Evolutionary conservation across 2,113 vertebrate species (phyloP), one percentile per base, ranked within the genome.

Genomic region (Pelusios castaneus): DNA sequence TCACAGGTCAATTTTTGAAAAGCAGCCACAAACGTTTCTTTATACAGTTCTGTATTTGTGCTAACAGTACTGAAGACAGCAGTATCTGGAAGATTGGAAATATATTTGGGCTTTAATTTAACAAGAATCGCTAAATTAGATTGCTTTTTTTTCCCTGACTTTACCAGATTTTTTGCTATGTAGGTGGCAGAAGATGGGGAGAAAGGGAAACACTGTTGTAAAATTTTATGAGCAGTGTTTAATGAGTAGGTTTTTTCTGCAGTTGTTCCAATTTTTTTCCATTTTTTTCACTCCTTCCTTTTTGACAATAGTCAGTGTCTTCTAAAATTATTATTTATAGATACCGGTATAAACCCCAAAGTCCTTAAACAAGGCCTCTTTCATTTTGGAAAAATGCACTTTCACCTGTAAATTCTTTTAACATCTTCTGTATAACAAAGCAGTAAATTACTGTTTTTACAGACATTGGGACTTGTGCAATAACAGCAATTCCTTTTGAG

Each of bases 401-500:
- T n/a, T 22, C 63, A 5, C 34, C 79, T 70, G 12, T 56, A 6
- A 88, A 88, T 31, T 6, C 47, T 51, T 82, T 82, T 58, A 34
- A 47, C 88, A 82, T 81, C 22, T 3, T 2, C 89, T 90, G 78
- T 80, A 29, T 76, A 89, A 52, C 31, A 19, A 89, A 85, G 17
- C 17, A 31, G 2, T 95, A 80, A 94, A 95, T 88, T 89, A 31
- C 22, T 76, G 55, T 95, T 76, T 90, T 91, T 88, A 90, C 96
- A 99, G 99, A 99, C 93, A 98, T 99, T 24, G 99, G 99, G 73
- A 99, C 99, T 17, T 99, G 99, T 97, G 99, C 99, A 91, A 99
- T 99, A 96, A 99, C 99, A 95, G 99, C 99, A 13, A 99, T 99
- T 94, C 99, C 99, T 67, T 99, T 99, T 97, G 99, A 99, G 97